A percentile compares a stretch with the other conserved stretches of the same genome.
These are phyloP conservation scores for Percopsis transmontana DNA, from an alignment of 2,113 vertebrate genomes.

Conservation along the genomic window DNA sequence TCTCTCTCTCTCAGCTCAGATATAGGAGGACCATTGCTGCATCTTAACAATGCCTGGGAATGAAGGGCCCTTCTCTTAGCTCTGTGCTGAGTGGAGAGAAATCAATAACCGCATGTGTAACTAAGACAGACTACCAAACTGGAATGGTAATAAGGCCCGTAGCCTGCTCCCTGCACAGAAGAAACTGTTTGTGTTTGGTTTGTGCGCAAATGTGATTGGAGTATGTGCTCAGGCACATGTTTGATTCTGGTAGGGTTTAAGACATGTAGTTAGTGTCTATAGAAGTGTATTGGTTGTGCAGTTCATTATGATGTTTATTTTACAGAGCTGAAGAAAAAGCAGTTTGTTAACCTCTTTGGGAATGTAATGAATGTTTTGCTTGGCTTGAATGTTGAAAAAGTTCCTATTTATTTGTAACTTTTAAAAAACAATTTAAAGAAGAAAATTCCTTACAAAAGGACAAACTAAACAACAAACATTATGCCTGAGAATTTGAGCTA, in stretches of 20 bases:
- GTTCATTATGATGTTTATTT: not conserved
- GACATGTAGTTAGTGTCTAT: not conserved
- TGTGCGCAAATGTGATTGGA: not conserved
- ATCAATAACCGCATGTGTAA: slow-evolving; percentile 55
- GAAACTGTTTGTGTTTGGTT: not conserved
- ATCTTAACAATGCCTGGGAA: slow-evolving; percentile 58
- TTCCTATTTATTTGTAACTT: not conserved
- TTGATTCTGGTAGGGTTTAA: not conserved
- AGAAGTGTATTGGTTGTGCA: not conserved
- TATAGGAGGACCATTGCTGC: slow-evolving; percentile 46
- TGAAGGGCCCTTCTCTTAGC: slow-evolving; percentile 43
- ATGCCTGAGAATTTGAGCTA: too few species aligned
- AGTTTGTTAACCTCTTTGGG: not conserved
- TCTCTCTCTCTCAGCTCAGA: slow-evolving; percentile 17
- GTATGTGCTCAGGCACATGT: not conserved
- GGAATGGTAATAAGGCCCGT: slow-evolving; percentile 33
- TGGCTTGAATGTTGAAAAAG: not conserved
- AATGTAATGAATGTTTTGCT: not conserved
- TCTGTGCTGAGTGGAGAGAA: slow-evolving; percentile 44
- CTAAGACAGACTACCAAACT: slow-evolving; percentile 42
- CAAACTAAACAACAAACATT: too few species aligned
- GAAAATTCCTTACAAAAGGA: not conserved
- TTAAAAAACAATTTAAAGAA: not conserved
- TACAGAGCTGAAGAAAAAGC: not conserved
- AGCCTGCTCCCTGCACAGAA: not conserved